Percentiles rank a stretch among this genome's conserved stretches.
Evolutionary conservation across 2,888 invertebrate genomes (phyloP).

Genomic region (Horisme vitalbata): DNA sequence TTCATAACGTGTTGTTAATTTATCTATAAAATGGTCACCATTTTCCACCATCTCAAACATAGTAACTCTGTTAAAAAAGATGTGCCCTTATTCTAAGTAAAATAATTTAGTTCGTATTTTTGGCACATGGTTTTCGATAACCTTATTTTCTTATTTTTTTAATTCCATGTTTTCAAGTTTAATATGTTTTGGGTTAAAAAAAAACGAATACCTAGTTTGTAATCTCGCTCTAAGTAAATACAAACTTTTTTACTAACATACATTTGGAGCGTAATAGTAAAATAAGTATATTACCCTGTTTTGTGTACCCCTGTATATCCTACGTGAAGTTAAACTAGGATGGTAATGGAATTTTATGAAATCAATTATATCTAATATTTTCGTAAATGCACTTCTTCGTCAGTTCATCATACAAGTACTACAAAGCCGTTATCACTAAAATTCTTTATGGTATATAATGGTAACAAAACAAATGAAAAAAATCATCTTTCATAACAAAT

Average conservation of each 20-base stretch:
- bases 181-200: too few species aligned
- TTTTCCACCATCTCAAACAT: too few species aligned
- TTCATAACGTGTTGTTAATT: too few species aligned
- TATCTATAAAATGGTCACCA: too few species aligned
- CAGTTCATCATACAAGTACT: not conserved
- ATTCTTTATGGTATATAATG: not conserved
- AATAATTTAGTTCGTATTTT: conserved; percentile 29
- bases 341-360: not conserved
- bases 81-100: conserved; percentile 7
- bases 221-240: too few species aligned
- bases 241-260: too few species aligned
- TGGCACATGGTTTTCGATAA: conserved; percentile 25
- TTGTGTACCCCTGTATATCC: not conserved
- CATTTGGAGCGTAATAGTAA: too few species aligned
- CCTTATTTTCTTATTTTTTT: conserved; percentile 1
- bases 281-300: not conserved
- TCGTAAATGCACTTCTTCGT: conserved; percentile 15
- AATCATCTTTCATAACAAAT: too few species aligned
- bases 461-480: too few species aligned
- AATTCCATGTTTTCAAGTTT: not conserved
- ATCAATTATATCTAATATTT: not conserved
- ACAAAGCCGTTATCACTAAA: not conserved
- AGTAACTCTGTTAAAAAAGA: too few species aligned
- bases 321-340: not conserved
- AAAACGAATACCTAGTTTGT: too few species aligned